Conservation (phyloP, 2,888 invertebrate genomes). For the Plagodis dolabraria region DNA sequence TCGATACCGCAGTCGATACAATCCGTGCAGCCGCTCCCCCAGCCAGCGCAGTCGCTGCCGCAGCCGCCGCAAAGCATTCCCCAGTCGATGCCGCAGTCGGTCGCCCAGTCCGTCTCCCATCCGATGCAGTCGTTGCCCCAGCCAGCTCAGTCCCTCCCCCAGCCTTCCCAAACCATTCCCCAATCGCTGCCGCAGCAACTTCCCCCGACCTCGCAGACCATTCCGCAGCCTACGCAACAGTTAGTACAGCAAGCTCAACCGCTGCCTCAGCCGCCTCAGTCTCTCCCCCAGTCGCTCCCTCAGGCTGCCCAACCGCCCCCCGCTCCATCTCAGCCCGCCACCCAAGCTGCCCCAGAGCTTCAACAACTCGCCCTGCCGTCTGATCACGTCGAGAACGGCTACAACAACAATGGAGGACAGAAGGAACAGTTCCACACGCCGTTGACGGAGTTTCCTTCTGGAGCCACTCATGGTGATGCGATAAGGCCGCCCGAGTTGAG, state of each 20-base stretch:
- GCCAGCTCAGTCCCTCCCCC: slow-evolving; percentile 33
- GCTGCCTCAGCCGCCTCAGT: slow-evolving; percentile 34
- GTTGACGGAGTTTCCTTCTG: slow-evolving; percentile 71
- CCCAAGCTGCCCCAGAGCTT: slow-evolving; percentile 49
- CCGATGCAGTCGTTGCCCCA: slow-evolving; percentile 38
- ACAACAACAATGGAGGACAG: slow-evolving; percentile 55
- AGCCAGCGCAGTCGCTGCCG: slow-evolving; percentile 27
- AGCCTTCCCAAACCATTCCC: slow-evolving; percentile 34
- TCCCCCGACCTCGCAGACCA: slow-evolving; percentile 25
- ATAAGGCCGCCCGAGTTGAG: slow-evolving; percentile 68
- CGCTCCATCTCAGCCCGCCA: slow-evolving; percentile 10
- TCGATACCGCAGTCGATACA: slow-evolving; percentile 34
- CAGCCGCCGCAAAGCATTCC: slow-evolving; percentile 32
- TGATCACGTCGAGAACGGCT: slow-evolving; percentile 61
- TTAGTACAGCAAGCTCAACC: slow-evolving; percentile 37
- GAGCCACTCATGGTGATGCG: slow-evolving; percentile 60
- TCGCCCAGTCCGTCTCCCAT: slow-evolving; percentile 31
- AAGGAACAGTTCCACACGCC: slow-evolving; percentile 80
- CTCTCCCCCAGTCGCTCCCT: slow-evolving; percentile 27
- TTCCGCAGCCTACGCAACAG: slow-evolving; percentile 40
- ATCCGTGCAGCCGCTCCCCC: slow-evolving; percentile 34
- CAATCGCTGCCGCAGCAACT: slow-evolving; percentile 28
- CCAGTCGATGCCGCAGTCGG: slow-evolving; percentile 26
- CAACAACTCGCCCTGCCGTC: slow-evolving; percentile 62
- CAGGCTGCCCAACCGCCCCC: slow-evolving; percentile 25